phyloP scores from a whole-genome alignment of 2,797 vertebrate genomes.

The Diceros bicornis region DNA sequence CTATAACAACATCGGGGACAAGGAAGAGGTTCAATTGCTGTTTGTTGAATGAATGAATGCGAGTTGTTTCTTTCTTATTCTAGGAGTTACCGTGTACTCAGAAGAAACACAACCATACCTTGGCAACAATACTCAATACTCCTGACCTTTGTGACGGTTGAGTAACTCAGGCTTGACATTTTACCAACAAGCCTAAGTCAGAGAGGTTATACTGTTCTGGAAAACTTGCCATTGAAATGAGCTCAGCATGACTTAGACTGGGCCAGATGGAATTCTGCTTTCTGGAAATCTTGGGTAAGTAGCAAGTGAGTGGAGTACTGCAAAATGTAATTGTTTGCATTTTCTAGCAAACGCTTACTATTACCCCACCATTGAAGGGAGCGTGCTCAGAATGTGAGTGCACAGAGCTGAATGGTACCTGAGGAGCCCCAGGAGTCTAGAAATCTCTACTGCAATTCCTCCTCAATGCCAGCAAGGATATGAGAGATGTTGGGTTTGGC shows the following conservation, averaged over 20 bases:
- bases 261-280: constrained; percentile 58
- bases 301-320: constrained; percentile 18
- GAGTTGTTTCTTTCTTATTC: neutral
- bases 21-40: neutral
- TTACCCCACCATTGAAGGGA: neutral
- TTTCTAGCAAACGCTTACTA: neutral
- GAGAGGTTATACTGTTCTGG: neutral
- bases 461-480: neutral
- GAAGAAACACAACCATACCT: neutral
- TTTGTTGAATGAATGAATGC: neutral
- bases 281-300: constrained; percentile 59
- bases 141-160: neutral
- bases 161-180: neutral
- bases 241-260: neutral
- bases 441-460: neutral
- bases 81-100: neutral
- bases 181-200: neutral
- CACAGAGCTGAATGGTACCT: neutral
- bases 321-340: constrained; percentile 53
- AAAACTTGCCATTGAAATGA: neutral
- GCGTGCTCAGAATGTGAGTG: neutral
- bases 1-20: neutral
- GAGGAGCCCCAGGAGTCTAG: neutral
- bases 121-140: neutral
- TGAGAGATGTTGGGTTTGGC: neutral